These are phyloP conservation scores for Rhagoletis pomonella DNA, from an alignment of 1,140 invertebrate genomes.

Conservation along the genomic window DNA sequence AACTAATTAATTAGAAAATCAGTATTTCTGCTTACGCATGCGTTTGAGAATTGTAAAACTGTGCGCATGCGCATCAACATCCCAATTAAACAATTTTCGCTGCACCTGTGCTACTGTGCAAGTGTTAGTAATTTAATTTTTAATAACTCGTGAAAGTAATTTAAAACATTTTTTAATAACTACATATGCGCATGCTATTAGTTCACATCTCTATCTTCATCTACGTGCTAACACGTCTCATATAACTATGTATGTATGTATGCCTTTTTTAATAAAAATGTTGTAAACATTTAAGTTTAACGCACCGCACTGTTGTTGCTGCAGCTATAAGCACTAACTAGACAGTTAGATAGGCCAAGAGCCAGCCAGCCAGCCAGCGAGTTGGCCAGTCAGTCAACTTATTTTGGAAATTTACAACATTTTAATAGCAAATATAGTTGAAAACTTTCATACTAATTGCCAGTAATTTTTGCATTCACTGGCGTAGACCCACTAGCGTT, in stretches of 20 bases:
- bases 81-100: constrained; percentile 14
- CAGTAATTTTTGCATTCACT: constrained; percentile 50
- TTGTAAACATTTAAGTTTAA: neutral
- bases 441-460: constrained; percentile 54
- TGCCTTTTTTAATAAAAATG: constrained; percentile 1
- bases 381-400: constrained; percentile 27
- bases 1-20: too few relatives aligned
- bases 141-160: constrained; percentile 48
- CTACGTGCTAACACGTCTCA: neutral
- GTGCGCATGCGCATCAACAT: neutral
- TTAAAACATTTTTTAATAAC: constrained; percentile 47
- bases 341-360: constrained; percentile 9
- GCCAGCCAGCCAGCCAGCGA: neutral
- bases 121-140: constrained; percentile 30
- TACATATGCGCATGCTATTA: neutral
- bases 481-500: neutral
- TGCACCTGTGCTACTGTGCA: constrained; percentile 39
- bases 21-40: too few relatives aligned
- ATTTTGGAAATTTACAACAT: constrained; percentile 52
- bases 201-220: constrained; percentile 10
- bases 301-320: neutral
- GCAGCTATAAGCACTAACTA: neutral
- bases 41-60: neutral
- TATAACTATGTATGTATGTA: neutral
- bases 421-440: constrained; percentile 51